These are phyloP conservation scores for Verasper variegatus DNA, from an alignment of 2,113 vertebrate genomes.

Conservation along the genomic window DNA sequence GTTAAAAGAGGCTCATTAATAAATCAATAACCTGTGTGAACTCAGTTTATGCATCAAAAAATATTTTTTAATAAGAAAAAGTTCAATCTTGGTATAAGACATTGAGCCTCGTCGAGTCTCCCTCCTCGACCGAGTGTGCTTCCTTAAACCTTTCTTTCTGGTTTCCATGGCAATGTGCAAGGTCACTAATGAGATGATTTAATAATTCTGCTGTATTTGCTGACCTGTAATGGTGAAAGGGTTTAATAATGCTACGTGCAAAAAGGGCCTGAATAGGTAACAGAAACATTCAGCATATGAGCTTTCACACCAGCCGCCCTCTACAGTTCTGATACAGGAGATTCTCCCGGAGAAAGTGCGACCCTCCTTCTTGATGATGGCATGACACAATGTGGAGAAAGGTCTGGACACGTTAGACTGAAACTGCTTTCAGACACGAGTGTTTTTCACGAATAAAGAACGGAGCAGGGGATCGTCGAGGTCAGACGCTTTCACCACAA, in stretches of 20 bases:
- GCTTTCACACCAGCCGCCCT: background rate
- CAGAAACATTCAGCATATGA: constrained; percentile 21
- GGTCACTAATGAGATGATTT: constrained; percentile 24
- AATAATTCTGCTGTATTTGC: constrained; percentile 21
- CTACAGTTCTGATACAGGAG: no score
- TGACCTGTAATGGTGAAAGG: background rate
- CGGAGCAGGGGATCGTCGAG: no score
- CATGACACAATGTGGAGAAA: background rate
- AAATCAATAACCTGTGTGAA: background rate
- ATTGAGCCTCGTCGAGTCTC: background rate
- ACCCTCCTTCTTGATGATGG: background rate
- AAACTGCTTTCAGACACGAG: no score
- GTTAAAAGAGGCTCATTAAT: background rate
- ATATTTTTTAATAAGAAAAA: background rate
- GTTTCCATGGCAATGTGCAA: constrained; percentile 31
- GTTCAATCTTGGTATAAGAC: background rate
- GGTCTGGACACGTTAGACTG: no score
- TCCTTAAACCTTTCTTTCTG: background rate
- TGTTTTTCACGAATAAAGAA: no score
- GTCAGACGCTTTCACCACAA: no score
- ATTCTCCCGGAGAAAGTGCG: background rate
- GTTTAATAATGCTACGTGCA: constrained; percentile 32
- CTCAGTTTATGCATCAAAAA: background rate
- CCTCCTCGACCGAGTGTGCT: background rate
- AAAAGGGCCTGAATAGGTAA: constrained; percentile 37